Conservation (phyloP, 2,797 vertebrate species). For the Channa striata region DNA sequence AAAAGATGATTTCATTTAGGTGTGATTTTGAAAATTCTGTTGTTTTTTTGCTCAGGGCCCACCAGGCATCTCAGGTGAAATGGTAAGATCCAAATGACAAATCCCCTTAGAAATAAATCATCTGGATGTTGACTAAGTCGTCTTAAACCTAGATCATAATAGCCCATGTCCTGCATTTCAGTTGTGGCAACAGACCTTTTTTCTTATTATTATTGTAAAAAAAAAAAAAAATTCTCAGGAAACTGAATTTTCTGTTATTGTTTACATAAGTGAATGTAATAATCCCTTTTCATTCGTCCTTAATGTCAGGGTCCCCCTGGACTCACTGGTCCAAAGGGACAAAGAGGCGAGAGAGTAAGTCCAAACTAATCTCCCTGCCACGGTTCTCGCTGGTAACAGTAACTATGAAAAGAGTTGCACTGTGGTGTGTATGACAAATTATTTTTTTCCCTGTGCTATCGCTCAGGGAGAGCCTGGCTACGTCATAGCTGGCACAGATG, state of each 20-base stretch:
- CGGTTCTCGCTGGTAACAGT: background rate
- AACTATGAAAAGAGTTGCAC: background rate
- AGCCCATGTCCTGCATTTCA: no score
- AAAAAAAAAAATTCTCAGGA: no score
- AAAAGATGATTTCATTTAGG: slow-evolving; percentile 14
- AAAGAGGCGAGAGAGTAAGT: slow-evolving; percentile 92
- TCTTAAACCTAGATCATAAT: background rate
- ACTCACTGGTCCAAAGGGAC: slow-evolving; percentile 85
- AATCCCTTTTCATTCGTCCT: background rate
- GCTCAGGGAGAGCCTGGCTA: slow-evolving; percentile 91
- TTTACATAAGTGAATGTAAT: background rate
- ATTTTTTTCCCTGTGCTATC: background rate
- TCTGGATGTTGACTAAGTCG: background rate
- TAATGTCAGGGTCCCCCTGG: slow-evolving; percentile 85
- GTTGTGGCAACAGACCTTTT: no score
- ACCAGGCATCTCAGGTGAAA: slow-evolving; percentile 84
- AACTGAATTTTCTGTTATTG: no score
- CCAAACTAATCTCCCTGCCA: background rate
- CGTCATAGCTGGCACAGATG: slow-evolving; percentile 85
- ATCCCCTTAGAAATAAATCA: background rate
- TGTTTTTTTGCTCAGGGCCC: slow-evolving; percentile 80
- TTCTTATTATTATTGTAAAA: no score
- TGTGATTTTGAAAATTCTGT: slow-evolving; percentile 18
- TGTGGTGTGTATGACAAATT: background rate
- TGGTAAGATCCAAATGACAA: slow-evolving; percentile 75